Percentiles rank a stretch among this genome's conserved stretches.
These are phyloP conservation scores for Hippolais icterina DNA, from an alignment of 2,113 vertebrate species.

Conservation along the genomic window DNA sequence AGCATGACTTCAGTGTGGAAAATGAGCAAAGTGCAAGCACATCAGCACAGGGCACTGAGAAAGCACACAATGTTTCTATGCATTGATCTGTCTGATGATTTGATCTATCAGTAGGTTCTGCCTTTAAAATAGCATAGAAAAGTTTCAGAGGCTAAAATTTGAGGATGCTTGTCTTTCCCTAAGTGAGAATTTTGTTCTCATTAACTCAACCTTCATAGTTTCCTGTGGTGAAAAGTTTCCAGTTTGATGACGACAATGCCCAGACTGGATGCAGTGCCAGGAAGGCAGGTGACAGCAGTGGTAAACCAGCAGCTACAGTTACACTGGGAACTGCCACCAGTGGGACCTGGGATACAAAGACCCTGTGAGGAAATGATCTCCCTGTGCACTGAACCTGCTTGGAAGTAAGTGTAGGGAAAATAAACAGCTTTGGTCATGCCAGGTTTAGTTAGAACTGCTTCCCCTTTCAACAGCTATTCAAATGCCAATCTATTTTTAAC, in stretches of 20 bases:
- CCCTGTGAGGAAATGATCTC: background rate
- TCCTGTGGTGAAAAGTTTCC: background rate
- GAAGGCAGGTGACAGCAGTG: background rate
- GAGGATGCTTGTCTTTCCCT: background rate
- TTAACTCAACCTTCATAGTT: background rate
- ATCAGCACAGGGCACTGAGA: background rate
- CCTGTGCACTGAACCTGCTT: background rate
- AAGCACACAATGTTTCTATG: background rate
- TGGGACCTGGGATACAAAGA: background rate
- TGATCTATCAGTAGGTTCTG: background rate
- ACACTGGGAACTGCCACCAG: background rate
- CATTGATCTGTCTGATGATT: background rate
- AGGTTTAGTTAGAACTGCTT: background rate
- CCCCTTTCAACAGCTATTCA: constrained; percentile 4
- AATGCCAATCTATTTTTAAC: constrained; percentile 44
- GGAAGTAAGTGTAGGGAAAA: background rate
- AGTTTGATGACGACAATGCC: background rate
- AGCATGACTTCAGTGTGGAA: background rate
- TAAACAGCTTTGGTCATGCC: background rate
- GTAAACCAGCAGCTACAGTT: background rate
- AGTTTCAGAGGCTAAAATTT: background rate
- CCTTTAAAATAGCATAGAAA: background rate
- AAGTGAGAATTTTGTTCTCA: background rate
- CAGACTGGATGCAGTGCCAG: background rate
- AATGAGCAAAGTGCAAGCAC: background rate